Percentiles rank a stretch among this genome's conserved stretches.
Evolutionary conservation across 2,797 vertebrate genomes (phyloP).

Genomic region (Chaenodraco wilsoni): DNA sequence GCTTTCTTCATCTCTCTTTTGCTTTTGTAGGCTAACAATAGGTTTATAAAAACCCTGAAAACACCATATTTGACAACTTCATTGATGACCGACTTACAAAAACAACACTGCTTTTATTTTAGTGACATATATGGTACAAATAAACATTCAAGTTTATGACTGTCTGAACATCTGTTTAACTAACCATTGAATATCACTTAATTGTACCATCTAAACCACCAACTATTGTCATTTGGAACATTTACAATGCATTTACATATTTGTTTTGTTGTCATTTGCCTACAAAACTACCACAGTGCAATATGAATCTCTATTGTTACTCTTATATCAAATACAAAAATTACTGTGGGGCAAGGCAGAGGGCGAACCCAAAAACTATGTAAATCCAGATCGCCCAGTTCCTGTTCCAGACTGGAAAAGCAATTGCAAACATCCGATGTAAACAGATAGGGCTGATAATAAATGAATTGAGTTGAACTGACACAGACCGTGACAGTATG

Average conservation of each 20-base stretch:
- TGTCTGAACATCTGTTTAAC: constrained; percentile 38
- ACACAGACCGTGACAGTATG: constrained; percentile 58
- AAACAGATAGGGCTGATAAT: constrained; percentile 74
- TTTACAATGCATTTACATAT: constrained; percentile 14
- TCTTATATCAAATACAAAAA: constrained; percentile 40
- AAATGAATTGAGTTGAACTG: constrained; percentile 70
- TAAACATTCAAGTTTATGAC: constrained; percentile 5
- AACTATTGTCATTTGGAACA: constrained; percentile 35
- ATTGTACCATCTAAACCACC: constrained; percentile 37
- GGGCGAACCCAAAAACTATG: constrained; percentile 56
- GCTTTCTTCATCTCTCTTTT: constrained; percentile 28
- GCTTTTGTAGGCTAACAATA: constrained; percentile 13
- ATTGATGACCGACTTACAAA: constrained; percentile 23
- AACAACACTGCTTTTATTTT: constrained; percentile 17
- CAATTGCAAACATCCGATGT: constrained; percentile 64
- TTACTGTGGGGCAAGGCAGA: constrained; percentile 32
- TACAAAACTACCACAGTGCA: constrained; percentile 4
- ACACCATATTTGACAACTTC: constrained; percentile 27
- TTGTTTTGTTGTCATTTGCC: constrained; percentile 27
- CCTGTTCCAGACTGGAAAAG: constrained; percentile 57
- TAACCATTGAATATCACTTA: constrained; percentile 21
- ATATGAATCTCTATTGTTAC: constrained; percentile 37
- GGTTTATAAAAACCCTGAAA: constrained; percentile 11
- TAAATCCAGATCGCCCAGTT: constrained; percentile 29
- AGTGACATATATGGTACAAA: constrained; percentile 10